A percentile compares a stretch with the other conserved stretches of the same genome.
Evolutionary conservation across 2,797 vertebrate genomes (phyloP).

Genomic region (Bufotes viridis): DNA sequence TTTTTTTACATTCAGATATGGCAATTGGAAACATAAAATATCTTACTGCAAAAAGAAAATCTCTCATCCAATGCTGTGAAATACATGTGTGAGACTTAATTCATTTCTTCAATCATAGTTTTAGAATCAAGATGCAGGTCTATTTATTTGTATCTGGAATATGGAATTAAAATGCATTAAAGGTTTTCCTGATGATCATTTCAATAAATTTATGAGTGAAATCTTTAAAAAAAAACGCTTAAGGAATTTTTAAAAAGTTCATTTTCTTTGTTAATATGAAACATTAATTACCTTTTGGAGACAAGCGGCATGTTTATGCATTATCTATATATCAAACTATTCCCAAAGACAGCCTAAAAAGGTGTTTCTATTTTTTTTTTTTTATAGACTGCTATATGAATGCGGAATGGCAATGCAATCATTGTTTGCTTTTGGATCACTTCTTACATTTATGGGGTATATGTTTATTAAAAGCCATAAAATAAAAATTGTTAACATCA

Average conservation of each 20-base stretch:
- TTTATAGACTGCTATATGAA: constrained; percentile 13
- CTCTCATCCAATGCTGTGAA: constrained; percentile 44
- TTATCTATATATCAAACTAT: constrained; percentile 52
- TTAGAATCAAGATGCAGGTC: constrained; percentile 45
- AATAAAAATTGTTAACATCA: not conserved
- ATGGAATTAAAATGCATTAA: constrained; percentile 63
- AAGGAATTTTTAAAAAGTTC: constrained; percentile 57
- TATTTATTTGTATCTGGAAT: constrained; percentile 62
- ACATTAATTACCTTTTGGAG: constrained; percentile 59
- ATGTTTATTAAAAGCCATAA: not conserved
- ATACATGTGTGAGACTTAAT: constrained; percentile 65
- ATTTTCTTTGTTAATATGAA: constrained; percentile 58
- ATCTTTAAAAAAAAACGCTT: constrained; percentile 32
- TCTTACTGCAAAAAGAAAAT: constrained; percentile 61
- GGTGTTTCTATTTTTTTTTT: constrained; percentile 11
- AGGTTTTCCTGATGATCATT: constrained; percentile 49
- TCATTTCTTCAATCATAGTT: constrained; percentile 54
- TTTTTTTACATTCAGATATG: constrained; percentile 57
- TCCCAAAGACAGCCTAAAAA: constrained; percentile 46
- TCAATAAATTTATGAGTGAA: constrained; percentile 53
- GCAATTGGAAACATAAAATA: constrained; percentile 63
- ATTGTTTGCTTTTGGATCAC: not conserved
- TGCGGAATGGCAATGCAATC: constrained; percentile 15
- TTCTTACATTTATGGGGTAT: not conserved
- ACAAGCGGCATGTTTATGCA: constrained; percentile 46